Conservation (phyloP, 2,113 vertebrate species). For the Oncorhynchus kisutch region DNA sequence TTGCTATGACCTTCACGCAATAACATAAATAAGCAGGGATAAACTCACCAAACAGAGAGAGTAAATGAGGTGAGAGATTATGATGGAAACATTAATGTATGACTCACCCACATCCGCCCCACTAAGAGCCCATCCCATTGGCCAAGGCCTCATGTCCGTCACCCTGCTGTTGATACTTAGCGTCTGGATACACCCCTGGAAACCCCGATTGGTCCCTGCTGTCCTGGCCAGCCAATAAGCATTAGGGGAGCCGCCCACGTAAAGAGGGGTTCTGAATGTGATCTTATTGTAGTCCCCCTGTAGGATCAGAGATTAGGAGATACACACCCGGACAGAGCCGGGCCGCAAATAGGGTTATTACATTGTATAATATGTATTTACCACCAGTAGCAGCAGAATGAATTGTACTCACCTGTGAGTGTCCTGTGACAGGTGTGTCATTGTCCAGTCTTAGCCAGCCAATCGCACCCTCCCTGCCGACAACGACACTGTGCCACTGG, state of each 20-base stretch:
- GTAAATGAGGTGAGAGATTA: no score
- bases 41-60: no score
- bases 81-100: not conserved
- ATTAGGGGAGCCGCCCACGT: slow-evolving; percentile 75
- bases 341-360: not conserved
- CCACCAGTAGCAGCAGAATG: no score
- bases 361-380: not conserved
- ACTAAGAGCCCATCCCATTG: slow-evolving; percentile 71
- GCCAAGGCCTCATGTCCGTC: slow-evolving; percentile 79
- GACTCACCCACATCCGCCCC: slow-evolving; percentile 78
- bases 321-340: not conserved
- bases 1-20: no score
- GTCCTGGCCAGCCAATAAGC: slow-evolving; percentile 75
- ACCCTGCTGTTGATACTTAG: slow-evolving; percentile 69
- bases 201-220: slow-evolving; percentile 70
- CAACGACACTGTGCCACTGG: slow-evolving; percentile 66
- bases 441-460: slow-evolving; percentile 75
- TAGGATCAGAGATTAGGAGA: slow-evolving; percentile 16
- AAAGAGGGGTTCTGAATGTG: slow-evolving; percentile 80
- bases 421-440: slow-evolving; percentile 64
- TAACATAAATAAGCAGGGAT: no score
- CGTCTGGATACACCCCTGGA: slow-evolving; percentile 75
- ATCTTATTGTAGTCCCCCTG: slow-evolving; percentile 82
- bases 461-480: slow-evolving; percentile 72
- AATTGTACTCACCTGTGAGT: slow-evolving; percentile 70